A percentile compares a stretch with the other conserved stretches of the same genome.
Conservation (phyloP, 2,797 vertebrate species). For the Enteromius trimaculatus region DNA sequence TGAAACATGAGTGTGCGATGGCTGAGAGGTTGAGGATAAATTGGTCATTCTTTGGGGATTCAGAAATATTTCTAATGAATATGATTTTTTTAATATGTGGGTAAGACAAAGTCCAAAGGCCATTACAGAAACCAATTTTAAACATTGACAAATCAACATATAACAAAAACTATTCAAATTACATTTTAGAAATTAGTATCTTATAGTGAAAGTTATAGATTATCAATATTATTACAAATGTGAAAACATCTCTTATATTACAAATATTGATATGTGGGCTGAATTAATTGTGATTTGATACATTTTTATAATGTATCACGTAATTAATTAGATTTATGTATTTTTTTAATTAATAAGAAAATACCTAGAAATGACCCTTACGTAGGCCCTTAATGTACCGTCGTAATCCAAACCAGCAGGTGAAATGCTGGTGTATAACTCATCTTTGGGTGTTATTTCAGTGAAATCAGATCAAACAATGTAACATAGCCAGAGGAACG, state of each 20-base stretch:
- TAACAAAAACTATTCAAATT: neutral
- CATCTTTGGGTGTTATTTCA: conserved; percentile 1
- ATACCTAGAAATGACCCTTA: neutral
- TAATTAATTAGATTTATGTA: neutral
- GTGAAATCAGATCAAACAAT: conserved; percentile 2
- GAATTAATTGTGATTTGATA: neutral
- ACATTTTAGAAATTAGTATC: neutral
- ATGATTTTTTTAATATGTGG: neutral
- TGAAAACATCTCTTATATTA: neutral
- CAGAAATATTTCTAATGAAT: neutral
- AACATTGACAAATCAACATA: neutral
- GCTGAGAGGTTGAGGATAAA: neutral
- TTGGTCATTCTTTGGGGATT: neutral
- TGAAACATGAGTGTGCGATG: neutral
- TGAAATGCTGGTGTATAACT: neutral
- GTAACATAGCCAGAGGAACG: conserved; percentile 4
- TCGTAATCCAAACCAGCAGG: neutral
- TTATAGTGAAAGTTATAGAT: neutral
- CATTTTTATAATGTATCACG: neutral
- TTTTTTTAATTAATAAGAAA: neutral
- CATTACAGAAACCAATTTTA: neutral
- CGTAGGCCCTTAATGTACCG: neutral
- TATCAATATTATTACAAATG: neutral
- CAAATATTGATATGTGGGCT: neutral
- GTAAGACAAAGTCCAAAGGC: neutral